Evolutionary conservation across 2,113 vertebrate genomes (phyloP), one percentile per base, ranked within the genome.

Genomic region (Elephantulus edwardii): DNA sequence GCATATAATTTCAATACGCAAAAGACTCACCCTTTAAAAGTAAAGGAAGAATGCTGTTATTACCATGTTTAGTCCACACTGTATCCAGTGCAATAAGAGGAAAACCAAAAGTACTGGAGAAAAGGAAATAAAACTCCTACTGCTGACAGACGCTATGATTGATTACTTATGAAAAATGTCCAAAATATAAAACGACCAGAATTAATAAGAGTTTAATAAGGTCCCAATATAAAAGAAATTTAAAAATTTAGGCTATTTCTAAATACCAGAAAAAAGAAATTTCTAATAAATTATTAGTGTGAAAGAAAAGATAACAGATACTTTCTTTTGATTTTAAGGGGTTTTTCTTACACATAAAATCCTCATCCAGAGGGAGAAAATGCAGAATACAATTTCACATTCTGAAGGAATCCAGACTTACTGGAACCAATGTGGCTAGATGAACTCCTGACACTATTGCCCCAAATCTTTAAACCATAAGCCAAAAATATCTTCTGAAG

Each of bases 251-350:
- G 12, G 10, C 14, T 44, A 72, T 74, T 88, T 66, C 54, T 91
- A 71, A 93, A 20, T 83, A 88, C 10, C 22, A n/a, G n/a, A n/a
- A 74, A 74, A 88, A 68, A 26, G 66, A 75, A 91, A 66, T n/a
- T 46, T 82, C 56, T 82, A 50, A 68, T 70, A 46, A 24, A 26
- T 17, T 58, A 58, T 22, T 28, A 28, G 9, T 58, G 56, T 58
- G 24, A 58, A 28, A 58, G 24, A 58, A 28, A 58, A 58, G 28
- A 10, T 58, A 28, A 58, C 56, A 58, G 24, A 58, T 28, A 28
- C 28, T 17, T 58, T 58, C 24, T 26, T n/a, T n/a, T n/a, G n/a
- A n/a, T n/a, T n/a, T n/a, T n/a, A n/a, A n/a, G n/a, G n/a, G n/a
- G n/a, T n/a, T n/a, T n/a, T n/a, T n/a, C n/a, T n/a, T n/a, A n/a